A percentile compares a stretch with the other conserved stretches of the same genome.
These are phyloP conservation scores for Meloidogyne hapla DNA, from an alignment of 1,140 invertebrate species.

Conservation along the genomic window DNA sequence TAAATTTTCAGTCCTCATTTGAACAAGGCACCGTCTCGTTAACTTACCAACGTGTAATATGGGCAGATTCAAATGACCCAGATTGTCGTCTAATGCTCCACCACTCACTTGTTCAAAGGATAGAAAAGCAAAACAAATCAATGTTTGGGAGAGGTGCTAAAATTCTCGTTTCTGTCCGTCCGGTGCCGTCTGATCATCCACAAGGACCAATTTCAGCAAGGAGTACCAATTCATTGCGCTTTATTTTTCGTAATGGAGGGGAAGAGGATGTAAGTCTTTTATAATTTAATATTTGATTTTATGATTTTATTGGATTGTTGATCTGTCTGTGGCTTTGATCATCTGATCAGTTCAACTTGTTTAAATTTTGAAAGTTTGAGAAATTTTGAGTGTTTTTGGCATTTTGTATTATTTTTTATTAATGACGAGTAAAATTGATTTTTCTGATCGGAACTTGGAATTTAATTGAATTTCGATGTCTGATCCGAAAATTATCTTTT, in stretches of 20 bases:
- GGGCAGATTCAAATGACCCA: conserved; percentile 61
- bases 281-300: too few relatives aligned
- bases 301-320: too few relatives aligned
- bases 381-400: neutral
- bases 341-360: neutral
- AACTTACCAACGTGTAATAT: conserved; percentile 60
- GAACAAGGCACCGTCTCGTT: conserved; percentile 63
- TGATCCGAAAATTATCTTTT: too few relatives aligned
- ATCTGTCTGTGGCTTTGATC: too few relatives aligned
- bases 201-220: conserved; percentile 50
- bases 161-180: conserved; percentile 77
- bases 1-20: conserved; percentile 52
- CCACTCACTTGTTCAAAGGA: conserved; percentile 59
- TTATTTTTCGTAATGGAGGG: conserved; percentile 59
- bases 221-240: conserved; percentile 46
- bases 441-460: neutral
- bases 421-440: neutral
- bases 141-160: conserved; percentile 68
- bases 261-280: conserved; percentile 62
- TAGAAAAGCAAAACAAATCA: conserved; percentile 62
- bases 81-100: conserved; percentile 61
- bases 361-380: too few relatives aligned
- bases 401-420: conserved; percentile 14
- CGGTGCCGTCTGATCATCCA: conserved; percentile 57
- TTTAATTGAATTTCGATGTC: too few relatives aligned